A percentile compares a stretch with the other conserved stretches of the same genome.
Conservation (phyloP, 2,113 vertebrate species). For the Lynx canadensis region DNA sequence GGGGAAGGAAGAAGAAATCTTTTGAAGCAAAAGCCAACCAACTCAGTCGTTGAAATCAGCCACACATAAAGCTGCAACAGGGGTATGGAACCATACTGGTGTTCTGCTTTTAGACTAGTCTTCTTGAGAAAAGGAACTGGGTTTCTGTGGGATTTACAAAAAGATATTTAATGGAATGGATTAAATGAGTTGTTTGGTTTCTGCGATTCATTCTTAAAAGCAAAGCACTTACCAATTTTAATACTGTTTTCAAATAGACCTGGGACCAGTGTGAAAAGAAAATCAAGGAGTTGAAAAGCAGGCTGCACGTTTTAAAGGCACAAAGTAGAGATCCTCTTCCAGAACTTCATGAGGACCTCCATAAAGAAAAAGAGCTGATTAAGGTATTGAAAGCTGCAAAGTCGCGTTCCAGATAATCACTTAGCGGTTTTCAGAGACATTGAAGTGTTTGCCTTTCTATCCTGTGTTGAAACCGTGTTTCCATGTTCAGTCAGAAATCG, state of each 20-base stretch:
- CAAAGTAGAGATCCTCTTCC: conserved; percentile 88
- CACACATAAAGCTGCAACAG: neutral
- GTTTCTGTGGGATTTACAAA: neutral
- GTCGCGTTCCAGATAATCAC: neutral
- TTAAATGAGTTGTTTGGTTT: neutral
- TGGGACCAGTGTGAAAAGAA: conserved; percentile 90
- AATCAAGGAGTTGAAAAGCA: conserved; percentile 82
- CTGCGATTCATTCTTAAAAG: neutral
- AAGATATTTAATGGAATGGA: neutral
- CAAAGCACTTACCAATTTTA: conserved; percentile 39
- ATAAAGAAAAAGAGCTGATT: conserved; percentile 82
- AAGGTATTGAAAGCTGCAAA: conserved; percentile 86
- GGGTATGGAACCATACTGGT: rapidly evolving
- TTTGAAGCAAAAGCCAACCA: neutral
- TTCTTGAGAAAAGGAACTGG: neutral
- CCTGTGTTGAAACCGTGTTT: neutral
- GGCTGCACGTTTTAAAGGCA: conserved; percentile 86
- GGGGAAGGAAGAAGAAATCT: neutral
- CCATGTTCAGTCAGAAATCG: neutral
- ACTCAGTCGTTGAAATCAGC: neutral
- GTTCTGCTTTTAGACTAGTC: neutral
- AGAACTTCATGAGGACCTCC: conserved; percentile 86
- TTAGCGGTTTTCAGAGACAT: neutral
- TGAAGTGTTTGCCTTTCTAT: neutral
- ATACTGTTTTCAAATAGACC: conserved; percentile 85